Evolutionary conservation across 53 echinoderm and acorn worm species (phyloP), one percentile per base, ranked within the genome.

Genomic region (Paelopatides confundens): DNA sequence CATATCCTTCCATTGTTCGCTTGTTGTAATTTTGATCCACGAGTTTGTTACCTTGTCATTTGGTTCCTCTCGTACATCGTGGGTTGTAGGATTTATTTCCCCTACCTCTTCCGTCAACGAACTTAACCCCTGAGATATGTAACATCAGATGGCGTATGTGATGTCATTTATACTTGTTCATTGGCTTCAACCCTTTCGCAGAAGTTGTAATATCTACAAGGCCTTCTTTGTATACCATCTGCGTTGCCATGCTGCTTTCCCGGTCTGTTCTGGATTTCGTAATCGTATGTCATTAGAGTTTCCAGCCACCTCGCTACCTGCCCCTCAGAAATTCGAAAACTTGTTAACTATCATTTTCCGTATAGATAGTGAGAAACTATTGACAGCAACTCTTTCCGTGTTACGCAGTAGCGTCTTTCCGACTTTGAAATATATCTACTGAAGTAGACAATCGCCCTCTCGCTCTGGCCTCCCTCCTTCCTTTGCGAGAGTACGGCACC

Each of bases 401-500:
- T 39, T 5, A 39, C 39, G 7, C 39, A 39, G 39, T 39, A 39
- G 7, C 39, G 39, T 39, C 39, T 39, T 39, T 39, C 39, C 39
- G 39, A 5, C 39, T 39, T 39, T 7, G 7, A 39, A 39, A 39
- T 3, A 39, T 3, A 39, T 7, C 4, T 39, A 7, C 39, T 39
- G 7, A 39, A 39, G 7, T 39, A 39, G 3, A 7, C 39, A 39
- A 39, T 39, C 39, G 7, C 39, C 30, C n/a, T 24, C 62, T 87
- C 91, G 28, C 81, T 27, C 5, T 35, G 40, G 10, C 12, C 21
- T 0, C 40, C 40, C 10, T 6, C 7, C 53, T 77, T 9, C 15
- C 30, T n/a, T 18, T 86, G 82, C 17, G 86, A 91, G 2, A 91
- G 32, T 5, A 91, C 91, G 34, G 86, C 91, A 27, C 86, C 90